Percentiles rank a stretch among this genome's conserved stretches.
These are phyloP conservation scores for Gallinago undulata DNA, from an alignment of 2,113 vertebrate genomes.

Conservation along the genomic window DNA sequence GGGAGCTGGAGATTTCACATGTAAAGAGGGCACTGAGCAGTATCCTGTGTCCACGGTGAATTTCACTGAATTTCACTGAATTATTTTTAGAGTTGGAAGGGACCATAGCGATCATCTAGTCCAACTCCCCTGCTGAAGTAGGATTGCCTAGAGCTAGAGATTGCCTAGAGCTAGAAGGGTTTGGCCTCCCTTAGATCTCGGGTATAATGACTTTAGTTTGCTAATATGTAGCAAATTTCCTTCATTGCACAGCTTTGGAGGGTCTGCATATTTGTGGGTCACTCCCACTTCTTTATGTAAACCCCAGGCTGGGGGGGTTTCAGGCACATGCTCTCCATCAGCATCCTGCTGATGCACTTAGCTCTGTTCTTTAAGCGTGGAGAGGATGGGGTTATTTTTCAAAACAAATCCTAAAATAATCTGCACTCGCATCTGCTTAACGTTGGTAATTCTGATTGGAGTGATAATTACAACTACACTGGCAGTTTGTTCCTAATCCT, in stretches of 20 bases:
- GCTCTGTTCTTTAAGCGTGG: background rate
- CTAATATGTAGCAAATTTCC: background rate
- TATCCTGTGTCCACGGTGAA: background rate
- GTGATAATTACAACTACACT: background rate
- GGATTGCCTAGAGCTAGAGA: no score
- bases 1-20: background rate
- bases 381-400: background rate
- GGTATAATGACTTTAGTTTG: background rate
- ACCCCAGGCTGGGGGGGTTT: background rate
- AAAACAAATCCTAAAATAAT: background rate
- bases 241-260: background rate
- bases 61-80: no score
- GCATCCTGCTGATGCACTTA: background rate
- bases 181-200: background rate
- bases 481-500: conserved; percentile 17
- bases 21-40: background rate
- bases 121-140: no score
- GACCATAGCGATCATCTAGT: no score
- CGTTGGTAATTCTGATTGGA: conserved; percentile 4
- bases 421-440: background rate
- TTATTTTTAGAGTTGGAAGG: no score
- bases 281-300: background rate
- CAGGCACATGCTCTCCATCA: background rate
- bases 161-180: no score
- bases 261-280: background rate